phyloP scores from a whole-genome alignment of 2,888 invertebrate genomes.

The Agrypnus murinus region DNA sequence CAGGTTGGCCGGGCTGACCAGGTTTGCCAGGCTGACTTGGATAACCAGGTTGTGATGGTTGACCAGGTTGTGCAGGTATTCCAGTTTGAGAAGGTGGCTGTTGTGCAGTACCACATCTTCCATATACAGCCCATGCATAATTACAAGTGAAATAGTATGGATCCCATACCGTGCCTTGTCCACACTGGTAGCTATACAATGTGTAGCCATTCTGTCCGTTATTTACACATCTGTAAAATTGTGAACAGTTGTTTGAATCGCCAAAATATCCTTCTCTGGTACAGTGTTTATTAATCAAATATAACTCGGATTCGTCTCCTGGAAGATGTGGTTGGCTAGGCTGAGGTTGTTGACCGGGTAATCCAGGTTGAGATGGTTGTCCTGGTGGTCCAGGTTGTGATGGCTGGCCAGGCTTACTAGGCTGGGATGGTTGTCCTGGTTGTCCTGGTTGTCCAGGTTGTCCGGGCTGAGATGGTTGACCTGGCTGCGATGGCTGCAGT shows the following conservation, averaged over 20 bases:
- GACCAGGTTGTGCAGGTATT: constrained; percentile 53
- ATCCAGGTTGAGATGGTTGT: background rate
- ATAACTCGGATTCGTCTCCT: constrained; percentile 6
- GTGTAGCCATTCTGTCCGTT: constrained; percentile 76
- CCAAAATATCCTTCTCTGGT: constrained; percentile 74
- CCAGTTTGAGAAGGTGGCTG: constrained; percentile 40
- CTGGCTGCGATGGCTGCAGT: constrained; percentile 13
- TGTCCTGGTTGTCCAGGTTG: constrained; percentile 28
- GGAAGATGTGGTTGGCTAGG: constrained; percentile 27
- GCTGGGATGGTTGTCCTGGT: constrained; percentile 25
- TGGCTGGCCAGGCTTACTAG: constrained; percentile 31
- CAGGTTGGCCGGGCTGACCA: constrained; percentile 44
- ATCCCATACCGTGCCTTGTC: constrained; percentile 64
- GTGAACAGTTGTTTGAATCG: constrained; percentile 80
- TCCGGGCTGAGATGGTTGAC: constrained; percentile 28
- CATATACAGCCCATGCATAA: constrained; percentile 50
- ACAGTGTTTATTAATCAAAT: constrained; percentile 20
- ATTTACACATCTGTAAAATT: constrained; percentile 85
- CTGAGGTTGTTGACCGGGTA: constrained; percentile 16
- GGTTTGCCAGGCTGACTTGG: constrained; percentile 36
- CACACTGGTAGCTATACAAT: constrained; percentile 82
- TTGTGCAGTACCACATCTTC: constrained; percentile 50
- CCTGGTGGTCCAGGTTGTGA: constrained; percentile 19
- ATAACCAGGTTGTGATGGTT: constrained; percentile 40
- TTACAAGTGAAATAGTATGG: constrained; percentile 40